phyloP scores from a whole-genome alignment of 2,797 vertebrate species.

The Bryconaethiops microstoma region DNA sequence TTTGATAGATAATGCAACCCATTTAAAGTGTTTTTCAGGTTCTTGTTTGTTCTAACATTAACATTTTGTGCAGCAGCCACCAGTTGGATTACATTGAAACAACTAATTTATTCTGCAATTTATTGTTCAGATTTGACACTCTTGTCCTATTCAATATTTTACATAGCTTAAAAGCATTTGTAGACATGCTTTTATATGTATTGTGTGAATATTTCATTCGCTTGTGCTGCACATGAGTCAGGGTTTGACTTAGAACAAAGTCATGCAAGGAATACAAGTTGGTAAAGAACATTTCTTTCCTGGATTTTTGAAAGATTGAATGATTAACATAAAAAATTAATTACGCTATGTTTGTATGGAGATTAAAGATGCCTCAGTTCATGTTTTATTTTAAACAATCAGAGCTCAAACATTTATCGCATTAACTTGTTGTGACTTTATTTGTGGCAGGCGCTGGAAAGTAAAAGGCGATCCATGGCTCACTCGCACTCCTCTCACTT shows the following conservation, averaged over 20 bases:
- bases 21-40: not conserved
- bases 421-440: not conserved
- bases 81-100: not conserved
- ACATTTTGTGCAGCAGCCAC: not conserved
- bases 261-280: not conserved
- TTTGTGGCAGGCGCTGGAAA: constrained; percentile 8
- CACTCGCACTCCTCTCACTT: constrained; percentile 5
- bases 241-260: not conserved
- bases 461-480: not conserved
- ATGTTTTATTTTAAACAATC: not conserved
- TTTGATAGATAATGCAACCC: not conserved
- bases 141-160: constrained; percentile 1
- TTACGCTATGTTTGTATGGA: no score
- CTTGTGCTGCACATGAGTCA: not conserved
- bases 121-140: not conserved
- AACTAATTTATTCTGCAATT: not conserved
- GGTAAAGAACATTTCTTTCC: not conserved
- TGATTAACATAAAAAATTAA: not conserved
- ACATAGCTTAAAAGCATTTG: not conserved
- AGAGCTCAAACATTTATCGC: constrained; percentile 1
- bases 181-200: not conserved
- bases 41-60: not conserved
- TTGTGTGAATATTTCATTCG: not conserved
- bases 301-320: constrained; percentile 2
- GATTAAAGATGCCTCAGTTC: not conserved